A percentile compares a stretch with the other conserved stretches of the same genome.
Conservation (phyloP, 2,888 invertebrate genomes). For the Brachylomia viminalis region DNA sequence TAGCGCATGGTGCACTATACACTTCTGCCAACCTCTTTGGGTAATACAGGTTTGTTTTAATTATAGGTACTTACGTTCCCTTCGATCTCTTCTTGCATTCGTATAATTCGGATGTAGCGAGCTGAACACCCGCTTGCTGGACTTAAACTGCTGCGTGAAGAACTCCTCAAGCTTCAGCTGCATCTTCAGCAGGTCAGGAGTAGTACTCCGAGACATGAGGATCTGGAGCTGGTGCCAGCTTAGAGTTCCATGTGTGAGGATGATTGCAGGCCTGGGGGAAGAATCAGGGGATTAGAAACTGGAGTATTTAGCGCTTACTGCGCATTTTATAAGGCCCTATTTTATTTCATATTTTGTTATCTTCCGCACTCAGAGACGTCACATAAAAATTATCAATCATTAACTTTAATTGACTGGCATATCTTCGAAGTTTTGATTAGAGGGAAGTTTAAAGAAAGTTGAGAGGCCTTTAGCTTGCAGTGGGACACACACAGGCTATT, state of each 20-base stretch:
- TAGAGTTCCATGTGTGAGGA: conserved; percentile 97
- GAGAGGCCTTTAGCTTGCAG: too few relatives aligned
- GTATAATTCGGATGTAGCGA: conserved; percentile 88
- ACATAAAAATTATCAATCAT: too few relatives aligned
- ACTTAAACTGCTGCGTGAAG: conserved; percentile 99
- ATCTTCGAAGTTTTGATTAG: too few relatives aligned
- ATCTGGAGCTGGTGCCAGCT: conserved; percentile 99
- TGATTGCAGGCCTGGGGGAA: conserved; percentile 94
- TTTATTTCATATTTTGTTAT: neutral
- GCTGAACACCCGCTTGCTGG: conserved; percentile 97
- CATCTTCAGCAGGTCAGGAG: conserved; percentile 99
- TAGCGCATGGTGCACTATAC: too few relatives aligned
- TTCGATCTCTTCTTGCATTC: conserved; percentile 72
- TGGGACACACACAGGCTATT: too few relatives aligned
- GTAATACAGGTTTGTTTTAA: too few relatives aligned
- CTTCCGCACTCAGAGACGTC: too few relatives aligned
- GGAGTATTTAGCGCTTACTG: neutral
- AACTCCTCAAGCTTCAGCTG: conserved; percentile 99
- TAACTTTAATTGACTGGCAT: too few relatives aligned
- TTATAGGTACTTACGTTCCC: conserved; percentile 77
- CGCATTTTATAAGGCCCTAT: neutral
- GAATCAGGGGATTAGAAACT: neutral
- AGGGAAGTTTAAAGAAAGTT: too few relatives aligned
- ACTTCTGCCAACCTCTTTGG: too few relatives aligned
- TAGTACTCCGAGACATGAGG: conserved; percentile 99